Evolutionary conservation across 2,113 vertebrate genomes (phyloP), one percentile per base, ranked within the genome.

Genomic region (Halcyon malimbica): DNA sequence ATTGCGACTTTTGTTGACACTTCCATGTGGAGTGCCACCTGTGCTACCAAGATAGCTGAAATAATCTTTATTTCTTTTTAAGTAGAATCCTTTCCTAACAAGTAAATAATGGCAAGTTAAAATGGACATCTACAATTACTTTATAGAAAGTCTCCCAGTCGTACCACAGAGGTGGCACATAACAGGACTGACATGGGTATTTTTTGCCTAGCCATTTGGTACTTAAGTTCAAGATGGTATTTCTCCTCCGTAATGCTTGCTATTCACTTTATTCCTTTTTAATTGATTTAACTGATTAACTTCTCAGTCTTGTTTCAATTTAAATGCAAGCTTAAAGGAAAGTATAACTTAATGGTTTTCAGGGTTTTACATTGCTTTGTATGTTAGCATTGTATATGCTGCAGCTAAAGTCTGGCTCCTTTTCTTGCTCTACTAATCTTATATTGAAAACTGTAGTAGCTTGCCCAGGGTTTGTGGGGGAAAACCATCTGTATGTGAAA

Each of bases 31-130:
- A 68, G 28, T 87, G 53, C 71, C 53, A 85, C 78, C 75, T 91
- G 91, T 93, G 90, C 54, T 74, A 63, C 71, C 46, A 74, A 81
- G 82, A 70, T 83, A 90, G 41, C 82, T 63, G 70, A 88, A 90
- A 75, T 89, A 56, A 81, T 89, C 63, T 46, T 67, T 89, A 42
- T 86, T 92, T 79, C 59, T 83, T 86, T 73, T 92, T 75, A 91
- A 89, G 91, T 86, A 3, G 68, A 83, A 86, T 89, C 4, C 16
- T 83, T 89, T 70, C 51, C 42, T 51, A 44, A 16, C 29, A 87
- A 63, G 20, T 81, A 83, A 93, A 81, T 87, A 93, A 82, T 39
- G 31, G 20, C 10, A 94, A 92, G 81, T 94, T 83, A 78, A 89
- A 90, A 67, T 68, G 37, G 64, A 35, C 48, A 39, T 51, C 13